Percentiles rank a stretch among this genome's conserved stretches.
phyloP scores from a whole-genome alignment of 2,888 invertebrate species.

The Scaptomyza parva region DNA sequence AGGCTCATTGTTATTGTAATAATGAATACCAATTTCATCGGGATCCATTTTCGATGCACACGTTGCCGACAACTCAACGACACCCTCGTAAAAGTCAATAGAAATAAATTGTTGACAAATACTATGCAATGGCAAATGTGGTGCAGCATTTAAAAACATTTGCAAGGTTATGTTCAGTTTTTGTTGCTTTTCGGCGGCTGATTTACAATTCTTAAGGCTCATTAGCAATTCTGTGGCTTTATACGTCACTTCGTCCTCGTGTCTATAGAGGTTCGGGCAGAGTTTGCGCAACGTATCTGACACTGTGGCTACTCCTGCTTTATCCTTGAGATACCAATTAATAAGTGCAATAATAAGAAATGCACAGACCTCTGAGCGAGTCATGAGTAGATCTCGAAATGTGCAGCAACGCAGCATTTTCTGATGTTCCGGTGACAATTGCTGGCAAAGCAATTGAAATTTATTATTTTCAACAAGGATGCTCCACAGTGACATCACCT shows the following conservation, averaged over 20 bases:
- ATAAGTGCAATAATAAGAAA: conserved; percentile 93
- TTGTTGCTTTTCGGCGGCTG: conserved; percentile 91
- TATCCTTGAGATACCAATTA: conserved; percentile 96
- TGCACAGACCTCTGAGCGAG: conserved; percentile 87
- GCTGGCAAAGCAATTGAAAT: conserved; percentile 91
- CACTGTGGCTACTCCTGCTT: conserved; percentile 96
- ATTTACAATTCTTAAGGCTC: conserved; percentile 90
- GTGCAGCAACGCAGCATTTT: conserved; percentile 87
- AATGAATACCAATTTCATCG: conserved; percentile 93
- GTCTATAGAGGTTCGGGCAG: conserved; percentile 96
- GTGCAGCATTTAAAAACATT: conserved; percentile 95
- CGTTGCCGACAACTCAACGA: conserved; percentile 93
- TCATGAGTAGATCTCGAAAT: conserved; percentile 86
- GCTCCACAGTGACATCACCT: conserved; percentile 97
- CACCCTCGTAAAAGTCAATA: conserved; percentile 93
- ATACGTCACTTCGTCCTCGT: conserved; percentile 97
- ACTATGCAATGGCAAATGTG: conserved; percentile 92
- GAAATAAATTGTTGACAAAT: conserved; percentile 94
- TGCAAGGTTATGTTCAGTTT: conserved; percentile 91
- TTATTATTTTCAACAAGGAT: conserved; percentile 97
- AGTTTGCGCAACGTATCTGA: conserved; percentile 94
- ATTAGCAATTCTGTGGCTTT: conserved; percentile 97
- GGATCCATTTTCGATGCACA: conserved; percentile 96
- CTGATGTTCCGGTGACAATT: conserved; percentile 89
- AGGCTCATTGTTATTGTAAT: conserved; percentile 93